Percentiles rank a stretch among this genome's conserved stretches.
phyloP scores from a whole-genome alignment of 92 coral and sea anemone genomes.

The Diadumene lineata region DNA sequence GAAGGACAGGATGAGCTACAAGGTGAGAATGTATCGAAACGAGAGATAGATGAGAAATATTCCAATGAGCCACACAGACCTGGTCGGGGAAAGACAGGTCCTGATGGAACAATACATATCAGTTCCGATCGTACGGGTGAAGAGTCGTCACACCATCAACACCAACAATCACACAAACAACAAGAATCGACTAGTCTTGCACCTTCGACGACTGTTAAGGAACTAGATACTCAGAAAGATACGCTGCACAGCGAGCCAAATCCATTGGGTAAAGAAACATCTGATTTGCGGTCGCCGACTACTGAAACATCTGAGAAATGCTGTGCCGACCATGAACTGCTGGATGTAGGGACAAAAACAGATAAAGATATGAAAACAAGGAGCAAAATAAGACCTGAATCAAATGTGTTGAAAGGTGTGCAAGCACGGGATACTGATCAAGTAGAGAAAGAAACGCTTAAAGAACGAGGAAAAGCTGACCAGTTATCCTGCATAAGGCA shows the following conservation, averaged over 20 bases:
- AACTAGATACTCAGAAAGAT: neutral
- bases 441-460: neutral
- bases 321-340: too few species aligned
- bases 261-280: neutral
- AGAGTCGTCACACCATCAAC: neutral
- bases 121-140: neutral
- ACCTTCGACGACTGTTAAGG: neutral
- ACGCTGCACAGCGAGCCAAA: neutral
- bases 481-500: too few species aligned
- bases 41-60: neutral
- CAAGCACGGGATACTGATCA: neutral
- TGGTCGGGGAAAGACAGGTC: constrained; percentile 13
- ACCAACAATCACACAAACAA: neutral
- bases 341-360: too few species aligned
- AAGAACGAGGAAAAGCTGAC: too few species aligned
- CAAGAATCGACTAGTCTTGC: neutral
- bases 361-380: neutral
- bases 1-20: too few species aligned
- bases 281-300: too few species aligned
- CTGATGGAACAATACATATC: neutral
- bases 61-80: neutral
- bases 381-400: neutral
- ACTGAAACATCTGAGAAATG: too few species aligned
- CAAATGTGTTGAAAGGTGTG: neutral
- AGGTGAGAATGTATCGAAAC: neutral